Percentiles rank a stretch among this genome's conserved stretches.
These are phyloP conservation scores for Heliconius ethilla DNA, from an alignment of 2,888 invertebrate species.

Conservation along the genomic window DNA sequence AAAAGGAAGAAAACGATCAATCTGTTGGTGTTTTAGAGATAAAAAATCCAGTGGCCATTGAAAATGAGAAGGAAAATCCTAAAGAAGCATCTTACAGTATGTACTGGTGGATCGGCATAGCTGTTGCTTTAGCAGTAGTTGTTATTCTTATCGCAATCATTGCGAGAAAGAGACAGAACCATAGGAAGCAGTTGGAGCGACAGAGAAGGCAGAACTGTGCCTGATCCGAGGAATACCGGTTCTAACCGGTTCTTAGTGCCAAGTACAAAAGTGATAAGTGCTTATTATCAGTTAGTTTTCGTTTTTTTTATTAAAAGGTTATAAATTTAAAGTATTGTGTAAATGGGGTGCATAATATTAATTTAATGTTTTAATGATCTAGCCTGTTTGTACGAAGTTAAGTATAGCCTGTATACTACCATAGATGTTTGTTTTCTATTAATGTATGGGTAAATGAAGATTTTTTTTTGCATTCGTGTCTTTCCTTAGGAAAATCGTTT, in stretches of 20 bases:
- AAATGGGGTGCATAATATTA: slow-evolving; percentile 6
- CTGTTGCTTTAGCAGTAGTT: slow-evolving; percentile 69
- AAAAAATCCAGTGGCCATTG: slow-evolving; percentile 67
- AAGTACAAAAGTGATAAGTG: slow-evolving; percentile 20
- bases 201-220: slow-evolving; percentile 74
- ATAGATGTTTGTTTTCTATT: not conserved
- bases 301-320: slow-evolving; percentile 7
- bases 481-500: too few species aligned
- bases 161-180: slow-evolving; percentile 76
- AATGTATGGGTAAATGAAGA: too few species aligned
- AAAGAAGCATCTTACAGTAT: slow-evolving; percentile 75
- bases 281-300: slow-evolving; percentile 33
- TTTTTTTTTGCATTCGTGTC: too few species aligned
- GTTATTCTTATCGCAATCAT: slow-evolving; percentile 72
- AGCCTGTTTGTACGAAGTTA: not conserved
- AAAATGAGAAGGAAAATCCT: slow-evolving; percentile 56
- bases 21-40: slow-evolving; percentile 76
- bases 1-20: slow-evolving; percentile 19
- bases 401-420: not conserved
- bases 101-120: slow-evolving; percentile 79
- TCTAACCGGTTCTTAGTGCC: slow-evolving; percentile 73
- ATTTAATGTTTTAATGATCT: slow-evolving; percentile 3
- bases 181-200: slow-evolving; percentile 75
- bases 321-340: slow-evolving; percentile 4
- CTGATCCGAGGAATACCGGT: slow-evolving; percentile 81